phyloP scores from a whole-genome alignment of 2,113 vertebrate genomes.

The Mastomys coucha region DNA sequence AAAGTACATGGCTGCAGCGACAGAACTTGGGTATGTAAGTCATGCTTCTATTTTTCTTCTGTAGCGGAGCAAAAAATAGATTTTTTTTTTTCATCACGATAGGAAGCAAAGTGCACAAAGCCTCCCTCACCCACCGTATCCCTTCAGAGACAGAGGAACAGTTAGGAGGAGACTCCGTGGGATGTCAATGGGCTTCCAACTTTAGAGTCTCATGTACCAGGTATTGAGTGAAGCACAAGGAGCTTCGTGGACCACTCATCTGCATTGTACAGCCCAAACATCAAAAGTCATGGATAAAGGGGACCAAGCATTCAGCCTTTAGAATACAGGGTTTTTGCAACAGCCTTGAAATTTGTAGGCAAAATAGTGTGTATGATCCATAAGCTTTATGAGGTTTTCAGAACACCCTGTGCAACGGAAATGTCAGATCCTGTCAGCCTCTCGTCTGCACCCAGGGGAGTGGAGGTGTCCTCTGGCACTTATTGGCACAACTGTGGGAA shows the following conservation, averaged over 20 bases:
- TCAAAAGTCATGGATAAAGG: background rate
- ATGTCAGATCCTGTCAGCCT: no score
- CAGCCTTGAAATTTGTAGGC: background rate
- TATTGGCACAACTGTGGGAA: background rate
- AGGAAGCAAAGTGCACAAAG: background rate
- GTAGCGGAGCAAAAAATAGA: background rate
- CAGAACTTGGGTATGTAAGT: background rate
- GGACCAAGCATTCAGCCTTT: accelerated
- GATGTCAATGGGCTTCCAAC: background rate
- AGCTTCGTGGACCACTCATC: background rate
- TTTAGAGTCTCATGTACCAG: background rate
- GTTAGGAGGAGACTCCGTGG: background rate
- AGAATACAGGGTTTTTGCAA: background rate
- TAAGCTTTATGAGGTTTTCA: background rate
- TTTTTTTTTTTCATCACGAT: background rate
- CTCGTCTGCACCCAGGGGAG: accelerated
- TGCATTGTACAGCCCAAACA: no score
- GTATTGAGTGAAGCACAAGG: background rate
- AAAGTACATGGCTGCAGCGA: background rate
- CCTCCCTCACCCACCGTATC: background rate
- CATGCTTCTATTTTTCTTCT: background rate
- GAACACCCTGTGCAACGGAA: background rate
- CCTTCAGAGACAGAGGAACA: background rate
- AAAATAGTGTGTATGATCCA: background rate
- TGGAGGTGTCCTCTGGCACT: no score